These are phyloP conservation scores for Cricetomys ansorgei DNA, from an alignment of 2,113 vertebrate species.

Conservation along the genomic window DNA sequence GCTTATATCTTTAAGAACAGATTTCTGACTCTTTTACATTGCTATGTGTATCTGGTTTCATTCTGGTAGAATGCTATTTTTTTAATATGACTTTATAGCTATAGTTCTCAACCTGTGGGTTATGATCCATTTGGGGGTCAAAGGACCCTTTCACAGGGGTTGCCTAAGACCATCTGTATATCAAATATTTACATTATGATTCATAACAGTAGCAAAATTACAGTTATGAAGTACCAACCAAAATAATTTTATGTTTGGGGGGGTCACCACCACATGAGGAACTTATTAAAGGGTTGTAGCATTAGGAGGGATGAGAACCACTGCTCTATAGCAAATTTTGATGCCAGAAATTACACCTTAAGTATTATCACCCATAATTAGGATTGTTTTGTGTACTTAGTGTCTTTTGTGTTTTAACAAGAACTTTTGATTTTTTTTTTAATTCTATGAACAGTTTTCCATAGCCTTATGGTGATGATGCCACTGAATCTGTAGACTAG, in stretches of 20 bases:
- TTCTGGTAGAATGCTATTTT: neutral
- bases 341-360: neutral
- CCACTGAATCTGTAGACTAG: neutral
- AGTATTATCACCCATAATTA: neutral
- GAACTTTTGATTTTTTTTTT: neutral
- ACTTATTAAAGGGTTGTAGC: no score
- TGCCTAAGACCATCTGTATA: no score
- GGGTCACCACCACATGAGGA: no score
- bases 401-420: neutral
- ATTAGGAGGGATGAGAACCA: no score
- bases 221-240: no score
- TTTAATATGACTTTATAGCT: no score
- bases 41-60: neutral
- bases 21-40: neutral
- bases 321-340: neutral
- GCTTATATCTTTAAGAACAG: neutral
- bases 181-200: no score
- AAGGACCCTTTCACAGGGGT: no score
- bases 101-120: no score
- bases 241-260: no score
- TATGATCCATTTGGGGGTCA: no score
- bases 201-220: no score
- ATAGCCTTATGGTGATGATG: neutral
- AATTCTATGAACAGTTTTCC: neutral
- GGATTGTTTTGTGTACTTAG: neutral